Evolutionary conservation across 2,888 invertebrate species (phyloP), one percentile per base, ranked within the genome.

Genomic region (Hyalella azteca): DNA sequence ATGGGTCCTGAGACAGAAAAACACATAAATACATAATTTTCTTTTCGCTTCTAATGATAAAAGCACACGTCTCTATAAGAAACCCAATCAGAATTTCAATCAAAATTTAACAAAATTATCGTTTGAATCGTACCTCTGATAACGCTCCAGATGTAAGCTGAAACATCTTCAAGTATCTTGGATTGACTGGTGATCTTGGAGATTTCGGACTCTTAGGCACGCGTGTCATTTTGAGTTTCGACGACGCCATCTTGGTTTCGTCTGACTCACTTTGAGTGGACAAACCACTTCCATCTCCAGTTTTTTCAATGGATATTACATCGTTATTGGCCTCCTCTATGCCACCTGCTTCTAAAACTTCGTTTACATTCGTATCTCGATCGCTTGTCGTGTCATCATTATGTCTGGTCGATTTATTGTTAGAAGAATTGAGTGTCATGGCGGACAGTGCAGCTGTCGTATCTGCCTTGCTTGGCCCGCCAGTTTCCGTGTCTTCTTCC

Each of bases 81-180:
- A n/a, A n/a, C n/a, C n/a, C n/a, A n/a, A n/a, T n/a, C n/a, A n/a
- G n/a, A n/a, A n/a, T n/a, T n/a, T n/a, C n/a, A n/a, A n/a, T n/a
- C n/a, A n/a, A n/a, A n/a, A n/a, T n/a, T n/a, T n/a, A n/a, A n/a
- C n/a, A n/a, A n/a, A n/a, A n/a, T n/a, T n/a, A n/a, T n/a, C n/a
- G n/a, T n/a, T n/a, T n/a, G n/a, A n/a, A n/a, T n/a, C n/a, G n/a
- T 36, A 66, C 66, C 66, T 66, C 66, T 19, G 66, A 19, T n/a
- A 36, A 2, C 32, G 15, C 36, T 36, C 66, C 66, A 19, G 66
- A 15, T 11, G n/a, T n/a, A 15, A 32, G 36, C 66, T 66, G 75
- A 45, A 75, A 75, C 75, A 75, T 40, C 36, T 75, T 75, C 41
- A 75, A 22, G 36, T 75, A 75, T 41, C 75, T 29, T n/a, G 75